These are phyloP conservation scores for Scaptomyza polygonia DNA, from an alignment of 2,888 invertebrate genomes.

Conservation along the genomic window DNA sequence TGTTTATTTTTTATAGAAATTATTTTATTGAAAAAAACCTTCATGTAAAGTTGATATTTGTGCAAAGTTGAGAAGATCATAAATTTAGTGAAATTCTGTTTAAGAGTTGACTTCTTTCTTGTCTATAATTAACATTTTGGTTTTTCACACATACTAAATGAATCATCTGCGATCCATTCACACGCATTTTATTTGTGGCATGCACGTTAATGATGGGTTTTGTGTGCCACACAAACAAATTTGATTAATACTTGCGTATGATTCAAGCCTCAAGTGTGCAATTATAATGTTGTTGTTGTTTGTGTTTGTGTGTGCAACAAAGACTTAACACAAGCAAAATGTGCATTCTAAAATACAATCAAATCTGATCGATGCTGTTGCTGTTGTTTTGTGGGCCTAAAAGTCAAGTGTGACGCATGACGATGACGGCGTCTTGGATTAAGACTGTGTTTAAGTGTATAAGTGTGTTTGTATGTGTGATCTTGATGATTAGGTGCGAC, in stretches of 20 bases:
- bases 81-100: no score
- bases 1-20: no score
- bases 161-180: slow-evolving; percentile 39
- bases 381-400: slow-evolving; percentile 47
- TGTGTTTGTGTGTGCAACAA: slow-evolving; percentile 1
- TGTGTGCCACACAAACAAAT: slow-evolving; percentile 34
- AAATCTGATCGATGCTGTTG: slow-evolving; percentile 28
- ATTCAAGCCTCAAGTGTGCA: slow-evolving; percentile 42
- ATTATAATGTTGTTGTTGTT: slow-evolving; percentile 37
- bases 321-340: not conserved
- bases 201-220: slow-evolving; percentile 65
- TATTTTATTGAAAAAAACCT: no score
- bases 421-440: slow-evolving; percentile 7
- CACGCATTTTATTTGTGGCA: slow-evolving; percentile 58
- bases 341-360: slow-evolving; percentile 4
- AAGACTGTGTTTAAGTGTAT: not conserved
- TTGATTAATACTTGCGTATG: slow-evolving; percentile 58
- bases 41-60: no score
- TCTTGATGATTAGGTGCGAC: slow-evolving; percentile 51
- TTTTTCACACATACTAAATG: slow-evolving; percentile 9
- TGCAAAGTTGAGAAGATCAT: no score
- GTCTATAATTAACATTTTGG: not conserved
- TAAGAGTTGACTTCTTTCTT: not conserved
- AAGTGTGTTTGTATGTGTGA: slow-evolving; percentile 14
- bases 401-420: slow-evolving; percentile 25